A percentile compares a stretch with the other conserved stretches of the same genome.
phyloP scores from a whole-genome alignment of 2,113 vertebrate genomes.

The Martes martes region DNA sequence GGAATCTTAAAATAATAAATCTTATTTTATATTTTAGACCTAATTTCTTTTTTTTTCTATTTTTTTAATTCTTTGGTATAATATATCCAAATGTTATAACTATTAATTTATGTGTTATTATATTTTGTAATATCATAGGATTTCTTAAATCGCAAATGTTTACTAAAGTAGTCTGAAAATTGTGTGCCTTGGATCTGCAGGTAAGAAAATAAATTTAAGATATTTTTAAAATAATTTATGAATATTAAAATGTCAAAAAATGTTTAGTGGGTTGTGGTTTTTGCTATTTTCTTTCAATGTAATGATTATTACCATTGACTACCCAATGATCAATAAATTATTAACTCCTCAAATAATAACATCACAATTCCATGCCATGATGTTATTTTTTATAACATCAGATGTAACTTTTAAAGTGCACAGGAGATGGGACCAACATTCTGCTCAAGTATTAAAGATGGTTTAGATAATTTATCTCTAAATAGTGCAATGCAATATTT shows the following conservation, averaged over 20 bases:
- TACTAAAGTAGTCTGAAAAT: not conserved
- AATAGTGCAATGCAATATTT: not conserved
- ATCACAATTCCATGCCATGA: not conserved
- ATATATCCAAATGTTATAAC: not conserved
- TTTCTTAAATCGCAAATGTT: not conserved
- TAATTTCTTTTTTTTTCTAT: not conserved
- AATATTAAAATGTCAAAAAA: not conserved
- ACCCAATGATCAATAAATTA: not conserved
- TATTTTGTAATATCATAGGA: not conserved
- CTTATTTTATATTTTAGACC: not conserved
- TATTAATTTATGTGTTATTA: not conserved
- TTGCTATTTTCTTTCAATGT: not conserved
- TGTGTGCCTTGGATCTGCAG: not conserved
- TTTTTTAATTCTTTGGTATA: not conserved
- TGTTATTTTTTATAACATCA: not conserved
- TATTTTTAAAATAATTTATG: not conserved
- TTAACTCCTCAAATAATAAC: not conserved
- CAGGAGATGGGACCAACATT: not conserved
- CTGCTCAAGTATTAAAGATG: not conserved
- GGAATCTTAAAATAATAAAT: not conserved
- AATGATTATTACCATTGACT: not conserved
- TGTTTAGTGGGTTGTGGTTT: not conserved
- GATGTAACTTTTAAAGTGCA: not conserved
- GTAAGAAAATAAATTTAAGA: not conserved
- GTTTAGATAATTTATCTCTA: not conserved